These are phyloP conservation scores for Sarcophaga variegata DNA, from an alignment of 2,888 invertebrate species.

Conservation along the genomic window DNA sequence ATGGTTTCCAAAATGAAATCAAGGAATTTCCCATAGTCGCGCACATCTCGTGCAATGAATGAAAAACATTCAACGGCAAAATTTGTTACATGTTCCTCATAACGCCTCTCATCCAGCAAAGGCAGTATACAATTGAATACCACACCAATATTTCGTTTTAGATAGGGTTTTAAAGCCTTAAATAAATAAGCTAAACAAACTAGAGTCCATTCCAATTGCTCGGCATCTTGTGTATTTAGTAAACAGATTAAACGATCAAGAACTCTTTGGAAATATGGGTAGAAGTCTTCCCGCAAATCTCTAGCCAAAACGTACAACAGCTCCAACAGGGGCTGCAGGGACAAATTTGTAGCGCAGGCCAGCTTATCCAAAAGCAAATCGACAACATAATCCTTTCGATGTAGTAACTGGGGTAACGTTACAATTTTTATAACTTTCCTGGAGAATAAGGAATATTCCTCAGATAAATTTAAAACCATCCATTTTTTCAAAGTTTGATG, in stretches of 20 bases:
- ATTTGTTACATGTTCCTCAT: slow-evolving; percentile 91
- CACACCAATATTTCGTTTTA: slow-evolving; percentile 89
- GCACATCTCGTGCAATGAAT: slow-evolving; percentile 94
- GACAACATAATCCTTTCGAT: slow-evolving; percentile 90
- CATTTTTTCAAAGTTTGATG: slow-evolving; percentile 92
- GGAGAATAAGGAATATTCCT: slow-evolving; percentile 90
- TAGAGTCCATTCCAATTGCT: slow-evolving; percentile 93
- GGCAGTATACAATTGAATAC: slow-evolving; percentile 89
- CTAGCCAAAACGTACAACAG: slow-evolving; percentile 92
- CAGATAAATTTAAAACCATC: slow-evolving; percentile 93
- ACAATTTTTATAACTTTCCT: slow-evolving; percentile 89
- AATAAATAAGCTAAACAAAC: slow-evolving; percentile 94
- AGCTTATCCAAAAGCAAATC: slow-evolving; percentile 88
- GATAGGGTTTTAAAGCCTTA: slow-evolving; percentile 92
- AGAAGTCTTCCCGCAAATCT: slow-evolving; percentile 94
- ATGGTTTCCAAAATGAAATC: slow-evolving; percentile 87
- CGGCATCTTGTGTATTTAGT: slow-evolving; percentile 89
- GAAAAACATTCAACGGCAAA: slow-evolving; percentile 99
- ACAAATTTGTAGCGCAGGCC: slow-evolving; percentile 87
- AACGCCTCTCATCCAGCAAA: slow-evolving; percentile 88
- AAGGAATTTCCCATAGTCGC: slow-evolving; percentile 89
- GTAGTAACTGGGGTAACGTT: slow-evolving; percentile 92
- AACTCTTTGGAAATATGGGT: slow-evolving; percentile 90
- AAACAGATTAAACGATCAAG: slow-evolving; percentile 88
- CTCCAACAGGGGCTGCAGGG: slow-evolving; percentile 91